Evolutionary conservation across 2,888 invertebrate species (phyloP).

Genomic region (Hyposoter didymator): DNA sequence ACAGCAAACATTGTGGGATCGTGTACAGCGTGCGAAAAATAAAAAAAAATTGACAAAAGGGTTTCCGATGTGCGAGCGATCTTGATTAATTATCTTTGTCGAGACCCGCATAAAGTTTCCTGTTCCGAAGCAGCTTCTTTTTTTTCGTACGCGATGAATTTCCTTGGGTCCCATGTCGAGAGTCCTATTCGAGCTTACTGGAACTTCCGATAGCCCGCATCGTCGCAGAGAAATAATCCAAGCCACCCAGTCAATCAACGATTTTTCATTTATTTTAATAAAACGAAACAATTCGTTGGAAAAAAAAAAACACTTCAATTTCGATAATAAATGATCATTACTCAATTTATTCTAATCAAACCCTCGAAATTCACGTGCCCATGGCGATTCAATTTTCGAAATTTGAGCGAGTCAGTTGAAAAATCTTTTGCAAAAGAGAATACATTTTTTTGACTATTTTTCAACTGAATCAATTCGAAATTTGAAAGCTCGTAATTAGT

Average conservation of each 20-base stretch:
- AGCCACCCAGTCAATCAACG: neutral
- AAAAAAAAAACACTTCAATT: neutral
- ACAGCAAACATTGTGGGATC: neutral
- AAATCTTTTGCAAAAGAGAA: neutral
- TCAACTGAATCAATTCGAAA: neutral
- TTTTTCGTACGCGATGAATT: slow-evolving; percentile 1
- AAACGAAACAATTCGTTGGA: neutral
- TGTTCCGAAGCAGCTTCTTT: slow-evolving; percentile 46
- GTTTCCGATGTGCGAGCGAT: slow-evolving; percentile 47
- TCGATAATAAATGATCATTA: neutral
- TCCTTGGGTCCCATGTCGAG: neutral
- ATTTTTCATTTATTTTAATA: neutral
- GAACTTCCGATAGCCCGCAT: slow-evolving; percentile 83
- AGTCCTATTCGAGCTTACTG: slow-evolving; percentile 72
- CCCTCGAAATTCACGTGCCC: neutral
- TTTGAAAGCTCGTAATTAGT: neutral
- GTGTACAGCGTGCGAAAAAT: slow-evolving; percentile 18
- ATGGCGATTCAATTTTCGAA: neutral
- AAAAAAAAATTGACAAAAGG: slow-evolving; percentile 7
- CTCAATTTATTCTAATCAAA: neutral
- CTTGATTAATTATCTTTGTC: slow-evolving; percentile 54
- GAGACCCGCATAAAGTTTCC: slow-evolving; percentile 66
- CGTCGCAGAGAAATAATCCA: slow-evolving; percentile 31
- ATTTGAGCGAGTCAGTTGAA: neutral
- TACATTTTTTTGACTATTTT: neutral